Percentiles rank a stretch among this genome's conserved stretches.
Evolutionary conservation across 2,888 invertebrate species (phyloP).

Genomic region (Geophilus truncorum): DNA sequence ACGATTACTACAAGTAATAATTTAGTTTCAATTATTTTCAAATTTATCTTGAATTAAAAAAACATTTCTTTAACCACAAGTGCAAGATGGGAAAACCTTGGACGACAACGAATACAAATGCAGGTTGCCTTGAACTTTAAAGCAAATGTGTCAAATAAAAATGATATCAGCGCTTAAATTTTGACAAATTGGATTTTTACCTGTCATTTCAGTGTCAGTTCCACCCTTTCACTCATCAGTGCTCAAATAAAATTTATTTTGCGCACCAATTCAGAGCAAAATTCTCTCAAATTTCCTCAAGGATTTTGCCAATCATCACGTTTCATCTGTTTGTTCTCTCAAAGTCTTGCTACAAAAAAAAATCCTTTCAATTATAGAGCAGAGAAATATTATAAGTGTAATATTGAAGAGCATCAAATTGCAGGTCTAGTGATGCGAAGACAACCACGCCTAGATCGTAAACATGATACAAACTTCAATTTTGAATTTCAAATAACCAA

Average conservation of each 20-base stretch:
- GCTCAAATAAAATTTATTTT: background rate
- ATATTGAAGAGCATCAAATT: background rate
- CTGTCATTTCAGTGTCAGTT: background rate
- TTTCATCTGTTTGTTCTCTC: background rate
- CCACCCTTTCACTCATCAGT: background rate
- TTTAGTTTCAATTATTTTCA: background rate
- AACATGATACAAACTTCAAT: background rate
- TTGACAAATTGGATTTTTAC: background rate
- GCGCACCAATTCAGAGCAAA: background rate
- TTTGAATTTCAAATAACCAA: background rate
- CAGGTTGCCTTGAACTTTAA: conserved; percentile 16
- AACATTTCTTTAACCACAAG: background rate
- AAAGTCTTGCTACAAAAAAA: background rate
- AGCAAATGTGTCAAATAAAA: background rate
- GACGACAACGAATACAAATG: background rate
- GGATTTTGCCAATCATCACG: background rate
- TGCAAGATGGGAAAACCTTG: conserved; percentile 3
- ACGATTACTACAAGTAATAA: background rate
- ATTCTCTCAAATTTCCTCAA: background rate
- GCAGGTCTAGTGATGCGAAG: background rate
- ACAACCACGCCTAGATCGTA: background rate
- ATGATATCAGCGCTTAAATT: background rate
- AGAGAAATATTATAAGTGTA: background rate
- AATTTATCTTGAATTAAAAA: background rate
- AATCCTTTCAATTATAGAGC: background rate